Conservation (phyloP, 2,113 vertebrate genomes). For the Vidua macroura region DNA sequence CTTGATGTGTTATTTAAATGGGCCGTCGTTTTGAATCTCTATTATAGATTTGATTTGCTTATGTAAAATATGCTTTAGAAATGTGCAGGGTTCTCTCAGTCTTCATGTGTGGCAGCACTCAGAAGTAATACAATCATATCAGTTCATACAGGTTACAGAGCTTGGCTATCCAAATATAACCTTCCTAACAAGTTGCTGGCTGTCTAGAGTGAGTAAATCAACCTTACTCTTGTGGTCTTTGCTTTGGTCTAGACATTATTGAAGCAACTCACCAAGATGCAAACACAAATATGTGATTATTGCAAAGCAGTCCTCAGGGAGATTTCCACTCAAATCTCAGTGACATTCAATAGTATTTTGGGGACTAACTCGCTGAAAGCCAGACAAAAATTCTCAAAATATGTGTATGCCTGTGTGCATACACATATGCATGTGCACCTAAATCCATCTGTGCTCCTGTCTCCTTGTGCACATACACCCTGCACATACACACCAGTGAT, state of each 20-base stretch:
- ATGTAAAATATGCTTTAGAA: slow-evolving; percentile 14
- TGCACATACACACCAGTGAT: background rate
- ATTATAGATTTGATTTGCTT: slow-evolving; percentile 32
- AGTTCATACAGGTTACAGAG: background rate
- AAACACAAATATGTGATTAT: background rate
- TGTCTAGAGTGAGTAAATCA: background rate
- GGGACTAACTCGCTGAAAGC: background rate
- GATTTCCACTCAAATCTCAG: background rate
- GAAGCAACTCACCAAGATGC: background rate
- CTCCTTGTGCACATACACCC: background rate
- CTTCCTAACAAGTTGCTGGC: background rate
- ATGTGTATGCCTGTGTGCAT: background rate
- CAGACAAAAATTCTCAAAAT: background rate
- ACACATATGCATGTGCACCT: background rate
- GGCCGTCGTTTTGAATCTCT: slow-evolving; percentile 32
- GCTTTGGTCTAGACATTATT: background rate
- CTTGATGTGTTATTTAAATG: slow-evolving; percentile 23
- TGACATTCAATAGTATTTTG: background rate
- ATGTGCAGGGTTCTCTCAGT: background rate
- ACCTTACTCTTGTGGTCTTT: background rate
- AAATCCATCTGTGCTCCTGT: background rate
- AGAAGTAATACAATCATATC: background rate
- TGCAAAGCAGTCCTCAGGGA: background rate
- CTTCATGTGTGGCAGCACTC: background rate
- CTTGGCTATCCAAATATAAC: background rate